Evolutionary conservation across 2,797 vertebrate species (phyloP).

Genomic region (Pangasius larnaudii): DNA sequence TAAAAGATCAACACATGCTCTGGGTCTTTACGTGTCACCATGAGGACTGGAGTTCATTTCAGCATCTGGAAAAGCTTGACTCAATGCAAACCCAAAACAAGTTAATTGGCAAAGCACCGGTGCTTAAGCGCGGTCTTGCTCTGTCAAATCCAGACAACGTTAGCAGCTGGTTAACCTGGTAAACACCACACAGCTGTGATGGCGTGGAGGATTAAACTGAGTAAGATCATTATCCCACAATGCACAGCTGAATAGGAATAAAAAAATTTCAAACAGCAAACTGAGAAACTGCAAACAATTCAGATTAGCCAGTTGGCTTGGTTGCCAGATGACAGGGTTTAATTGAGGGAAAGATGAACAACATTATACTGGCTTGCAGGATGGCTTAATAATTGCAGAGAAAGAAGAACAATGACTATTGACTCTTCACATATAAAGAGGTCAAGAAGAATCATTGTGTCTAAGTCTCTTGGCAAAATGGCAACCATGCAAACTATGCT

Average conservation of each 20-base stretch:
- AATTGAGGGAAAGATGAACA: constrained; percentile 1
- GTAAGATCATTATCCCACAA: constrained; percentile 36
- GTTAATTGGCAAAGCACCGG: constrained; percentile 48
- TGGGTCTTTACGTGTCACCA: constrained; percentile 39
- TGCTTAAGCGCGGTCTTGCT: constrained; percentile 28
- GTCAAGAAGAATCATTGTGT: neutral
- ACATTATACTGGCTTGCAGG: neutral
- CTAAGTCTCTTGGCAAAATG: neutral
- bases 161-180: constrained; percentile 39
- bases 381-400: neutral
- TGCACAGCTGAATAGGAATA: constrained; percentile 36
- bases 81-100: constrained; percentile 52
- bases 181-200: constrained; percentile 45
- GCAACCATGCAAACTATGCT: constrained; percentile 14
- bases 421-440: neutral
- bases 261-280: neutral
- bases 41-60: constrained; percentile 40
- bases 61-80: constrained; percentile 52
- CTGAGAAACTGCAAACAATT: constrained; percentile 21
- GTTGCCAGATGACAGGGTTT: constrained; percentile 12
- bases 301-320: constrained; percentile 4
- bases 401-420: neutral
- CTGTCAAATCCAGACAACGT: constrained; percentile 34
- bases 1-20: constrained; percentile 56
- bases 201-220: constrained; percentile 35